A percentile compares a stretch with the other conserved stretches of the same genome.
phyloP scores from a whole-genome alignment of 2,888 invertebrate species.

The Baccha elongata region DNA sequence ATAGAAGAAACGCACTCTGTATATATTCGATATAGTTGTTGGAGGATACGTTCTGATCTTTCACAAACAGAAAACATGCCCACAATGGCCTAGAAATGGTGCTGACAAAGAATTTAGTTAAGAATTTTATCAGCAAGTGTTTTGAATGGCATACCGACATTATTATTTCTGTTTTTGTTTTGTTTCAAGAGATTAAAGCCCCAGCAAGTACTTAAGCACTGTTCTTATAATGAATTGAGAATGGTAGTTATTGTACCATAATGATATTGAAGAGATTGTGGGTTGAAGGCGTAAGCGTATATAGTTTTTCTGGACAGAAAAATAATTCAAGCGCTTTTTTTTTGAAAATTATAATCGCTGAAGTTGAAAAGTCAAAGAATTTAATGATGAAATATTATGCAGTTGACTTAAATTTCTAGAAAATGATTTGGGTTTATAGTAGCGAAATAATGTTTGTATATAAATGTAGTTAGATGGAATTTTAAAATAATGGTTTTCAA shows the following conservation, averaged over 20 bases:
- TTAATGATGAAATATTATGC: no score
- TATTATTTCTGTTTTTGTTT: conserved; percentile 24
- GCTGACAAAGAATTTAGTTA: background rate
- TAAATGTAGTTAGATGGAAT: no score
- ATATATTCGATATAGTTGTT: conserved; percentile 18
- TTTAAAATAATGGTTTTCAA: no score
- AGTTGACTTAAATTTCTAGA: no score
- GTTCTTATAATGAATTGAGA: background rate
- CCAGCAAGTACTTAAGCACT: conserved; percentile 6
- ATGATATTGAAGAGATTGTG: background rate
- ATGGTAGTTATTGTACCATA: conserved; percentile 1
- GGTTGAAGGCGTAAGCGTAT: background rate
- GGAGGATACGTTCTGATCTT: conserved; percentile 21
- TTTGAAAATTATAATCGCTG: no score
- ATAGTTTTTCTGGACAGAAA: no score
- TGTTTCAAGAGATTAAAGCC: conserved; percentile 23
- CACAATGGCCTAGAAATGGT: conserved; percentile 27
- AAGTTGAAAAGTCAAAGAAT: no score
- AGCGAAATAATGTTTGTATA: no score
- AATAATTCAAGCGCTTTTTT: no score
- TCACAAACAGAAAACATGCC: background rate
- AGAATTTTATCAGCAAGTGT: conserved; percentile 9
- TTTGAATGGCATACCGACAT: conserved; percentile 26
- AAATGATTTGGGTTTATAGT: no score
- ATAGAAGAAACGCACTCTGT: conserved; percentile 17